Conservation (phyloP, 2,797 vertebrate genomes). For the Siniperca undulata region DNA sequence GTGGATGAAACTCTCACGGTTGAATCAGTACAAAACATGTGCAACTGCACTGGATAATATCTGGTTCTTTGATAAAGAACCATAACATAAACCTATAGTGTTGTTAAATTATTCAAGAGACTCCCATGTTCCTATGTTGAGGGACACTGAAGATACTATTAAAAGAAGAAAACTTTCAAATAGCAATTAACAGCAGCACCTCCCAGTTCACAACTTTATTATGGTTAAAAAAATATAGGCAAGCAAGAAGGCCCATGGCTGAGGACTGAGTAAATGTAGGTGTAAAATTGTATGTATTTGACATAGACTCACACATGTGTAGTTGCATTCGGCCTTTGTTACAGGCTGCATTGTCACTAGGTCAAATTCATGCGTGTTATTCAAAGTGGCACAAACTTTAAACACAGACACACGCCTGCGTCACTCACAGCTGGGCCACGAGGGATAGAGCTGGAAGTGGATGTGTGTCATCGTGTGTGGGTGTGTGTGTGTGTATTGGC, state of each 20-base stretch:
- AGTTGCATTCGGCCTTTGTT: neutral
- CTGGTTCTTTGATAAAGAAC: neutral
- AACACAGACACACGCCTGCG: slow-evolving; percentile 30
- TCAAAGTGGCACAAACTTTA: slow-evolving; percentile 39
- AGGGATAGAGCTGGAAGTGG: slow-evolving; percentile 41
- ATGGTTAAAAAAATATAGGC: neutral
- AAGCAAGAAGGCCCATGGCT: too few species aligned
- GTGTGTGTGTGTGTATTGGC: slow-evolving; percentile 53
- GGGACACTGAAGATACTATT: neutral
- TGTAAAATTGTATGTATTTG: neutral
- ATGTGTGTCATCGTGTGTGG: slow-evolving; percentile 59
- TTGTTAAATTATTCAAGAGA: neutral
- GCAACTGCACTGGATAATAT: neutral
- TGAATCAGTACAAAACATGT: neutral
- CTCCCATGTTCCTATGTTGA: neutral
- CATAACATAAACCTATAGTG: neutral
- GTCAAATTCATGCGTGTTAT: slow-evolving; percentile 38
- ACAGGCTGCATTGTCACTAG: slow-evolving; percentile 17
- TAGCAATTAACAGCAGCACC: neutral
- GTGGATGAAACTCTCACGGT: neutral
- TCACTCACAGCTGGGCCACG: slow-evolving; percentile 55
- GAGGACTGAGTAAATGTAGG: neutral
- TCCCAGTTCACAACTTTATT: neutral
- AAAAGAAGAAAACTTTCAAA: neutral
- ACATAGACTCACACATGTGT: neutral